Base-by-base conservation (phyloP, 2,888 invertebrate species). In the Thumatha senex region DNA sequence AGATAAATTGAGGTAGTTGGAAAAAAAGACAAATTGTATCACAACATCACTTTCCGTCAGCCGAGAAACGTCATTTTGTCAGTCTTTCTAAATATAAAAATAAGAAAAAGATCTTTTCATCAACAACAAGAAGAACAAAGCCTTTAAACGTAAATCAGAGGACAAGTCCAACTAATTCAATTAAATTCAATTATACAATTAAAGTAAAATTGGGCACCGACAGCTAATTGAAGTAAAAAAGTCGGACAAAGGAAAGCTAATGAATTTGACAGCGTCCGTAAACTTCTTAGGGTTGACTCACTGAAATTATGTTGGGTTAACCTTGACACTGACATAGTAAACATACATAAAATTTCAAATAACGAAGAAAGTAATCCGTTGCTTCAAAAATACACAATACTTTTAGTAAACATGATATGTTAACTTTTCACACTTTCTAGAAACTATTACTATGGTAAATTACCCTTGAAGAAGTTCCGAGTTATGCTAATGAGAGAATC, bases 81-180 rank as follows among this genome's bases (percentile, higher is more conserved):
- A 12, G n/a, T 7, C 12, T 34, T 33, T 11, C 0, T 7, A 12
- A 35, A 13, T 8, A 13, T 13, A 35, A 13, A 13, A 9, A 35
- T 35, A n/a, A 5, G 1, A 13, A 13, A 14, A 36, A 10, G 13
- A 13, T 1, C 10, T 3, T 8, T 7, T 7, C 13, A 12, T 29
- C 11, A 14, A 12, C 10, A 11, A 42, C 14, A n/a, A 10, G 13
- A 14, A 9, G 12, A 7, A 14, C n/a, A 3, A 48, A 54, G 51
- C 11, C 7, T 31, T 51, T 49, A 55, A 59, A 44, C 47, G 53
- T 61, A 66, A 58, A 62, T 51, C 47, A 4, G 48, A 40, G 34
- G 53, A 64, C 51, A 45, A 47, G 48, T 53, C 62, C 67, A 75
- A 74, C 73, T 72, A 66, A 58, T 50, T 44, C 57, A 67, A 67